Conservation (phyloP, 2,888 invertebrate species). For the Drosophila pseudotalamancana region DNA sequence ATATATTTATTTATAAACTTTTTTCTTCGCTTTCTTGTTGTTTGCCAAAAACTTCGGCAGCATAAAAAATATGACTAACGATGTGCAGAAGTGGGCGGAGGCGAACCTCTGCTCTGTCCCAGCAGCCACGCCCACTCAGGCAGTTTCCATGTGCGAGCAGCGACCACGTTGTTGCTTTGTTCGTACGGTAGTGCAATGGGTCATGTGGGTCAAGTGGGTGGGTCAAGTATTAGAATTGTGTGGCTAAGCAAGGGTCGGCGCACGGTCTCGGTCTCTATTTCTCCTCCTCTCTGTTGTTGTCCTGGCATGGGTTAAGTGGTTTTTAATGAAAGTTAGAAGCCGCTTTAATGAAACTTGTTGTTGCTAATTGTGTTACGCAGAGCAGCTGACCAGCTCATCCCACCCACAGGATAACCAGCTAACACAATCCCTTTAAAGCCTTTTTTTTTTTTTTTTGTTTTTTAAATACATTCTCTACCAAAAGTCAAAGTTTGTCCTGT, state of each 20-base stretch:
- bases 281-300: slow-evolving; percentile 24
- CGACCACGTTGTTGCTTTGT: slow-evolving; percentile 36
- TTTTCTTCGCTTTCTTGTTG: slow-evolving; percentile 29
- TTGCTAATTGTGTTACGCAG: slow-evolving; percentile 67
- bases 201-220: slow-evolving; percentile 77
- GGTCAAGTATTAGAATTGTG: slow-evolving; percentile 66
- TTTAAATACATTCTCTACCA: neutral
- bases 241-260: slow-evolving; percentile 32
- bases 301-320: slow-evolving; percentile 74
- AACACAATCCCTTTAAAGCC: slow-evolving; percentile 31
- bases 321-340: slow-evolving; percentile 80
- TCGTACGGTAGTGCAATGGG: slow-evolving; percentile 54
- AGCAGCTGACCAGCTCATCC: slow-evolving; percentile 41
- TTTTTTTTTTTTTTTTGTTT: slow-evolving; percentile 1
- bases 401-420: neutral
- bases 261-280: slow-evolving; percentile 18
- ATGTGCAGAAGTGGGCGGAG: slow-evolving; percentile 55
- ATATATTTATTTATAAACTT: neutral
- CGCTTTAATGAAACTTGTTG: slow-evolving; percentile 78
- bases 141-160: slow-evolving; percentile 30
- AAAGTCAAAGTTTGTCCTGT: slow-evolving; percentile 33
- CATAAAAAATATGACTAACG: slow-evolving; percentile 72
- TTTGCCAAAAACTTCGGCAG: slow-evolving; percentile 54
- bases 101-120: slow-evolving; percentile 6
- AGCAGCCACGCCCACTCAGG: slow-evolving; percentile 52